Evolutionary conservation across 2,888 invertebrate species (phyloP), one percentile per base, ranked within the genome.

Genomic region (Desoria tigrina): DNA sequence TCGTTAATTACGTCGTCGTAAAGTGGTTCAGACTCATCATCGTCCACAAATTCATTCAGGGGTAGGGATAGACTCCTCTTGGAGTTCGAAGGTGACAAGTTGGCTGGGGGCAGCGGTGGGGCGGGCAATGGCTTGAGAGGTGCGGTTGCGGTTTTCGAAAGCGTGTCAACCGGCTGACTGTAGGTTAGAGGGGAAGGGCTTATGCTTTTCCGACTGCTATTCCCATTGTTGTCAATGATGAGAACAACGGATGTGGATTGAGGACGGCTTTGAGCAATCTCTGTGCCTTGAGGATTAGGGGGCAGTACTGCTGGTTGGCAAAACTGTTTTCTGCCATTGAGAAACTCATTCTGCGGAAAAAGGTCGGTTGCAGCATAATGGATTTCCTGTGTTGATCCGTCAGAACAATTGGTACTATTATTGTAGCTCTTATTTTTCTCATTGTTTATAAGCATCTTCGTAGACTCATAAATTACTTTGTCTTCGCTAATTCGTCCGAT

Each of bases 281-380:
- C 2, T 2, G 26, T 11, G n/a, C 50, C 26, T 39, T 23, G 59
- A 23, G 55, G 42, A 23, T 54, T 27, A 7, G 62, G 56, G 7
- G 49, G 56, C 42, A 49, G 4, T 63, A 62, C 57, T 32, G 67
- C 45, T n/a, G 57, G 27, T 42, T 56, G 53, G 28, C 54, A 61
- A 45, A 42, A 37, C 37, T 65, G 66, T 39, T 58, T 42, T 32
- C 50, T 58, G 28, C 45, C 42, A 51, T 53, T 42, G 18, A 42
- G 37, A 51, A 32, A 32, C 16, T 18, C 37, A 21, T 28, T 21
- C 23, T 54, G 55, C n/a, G 62, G 50, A 49, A 73, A 61, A 24
- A 72, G 42, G 49, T 76, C 76, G 16, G 73, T 73, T 1, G 76
- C 71, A 3, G 74, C 74, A 45, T 76, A 76, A 60, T 76, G 76